These are phyloP conservation scores for Salmo trutta DNA, from an alignment of 2,797 vertebrate species.

Conservation along the genomic window DNA sequence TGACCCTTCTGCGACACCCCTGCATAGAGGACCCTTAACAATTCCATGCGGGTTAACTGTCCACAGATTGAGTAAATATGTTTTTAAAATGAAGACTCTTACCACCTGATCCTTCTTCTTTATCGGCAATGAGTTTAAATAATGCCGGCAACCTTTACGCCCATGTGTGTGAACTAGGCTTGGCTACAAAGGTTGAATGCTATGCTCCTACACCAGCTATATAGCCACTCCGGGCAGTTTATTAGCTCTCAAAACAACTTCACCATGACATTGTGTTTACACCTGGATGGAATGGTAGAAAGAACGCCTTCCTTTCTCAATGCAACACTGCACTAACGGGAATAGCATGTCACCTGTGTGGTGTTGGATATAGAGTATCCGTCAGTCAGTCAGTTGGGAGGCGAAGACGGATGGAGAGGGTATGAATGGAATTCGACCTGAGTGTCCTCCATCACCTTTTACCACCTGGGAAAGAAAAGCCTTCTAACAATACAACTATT, in stretches of 20 bases:
- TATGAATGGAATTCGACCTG: neutral
- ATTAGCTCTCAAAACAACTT: conserved; percentile 6
- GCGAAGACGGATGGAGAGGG: neutral
- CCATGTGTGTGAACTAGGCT: neutral
- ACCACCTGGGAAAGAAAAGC: neutral
- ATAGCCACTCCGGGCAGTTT: conserved; percentile 1
- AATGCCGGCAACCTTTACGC: conserved; percentile 6
- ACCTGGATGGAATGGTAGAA: neutral
- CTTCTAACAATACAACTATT: neutral
- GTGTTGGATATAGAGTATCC: neutral
- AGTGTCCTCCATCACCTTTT: neutral
- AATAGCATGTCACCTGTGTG: neutral
- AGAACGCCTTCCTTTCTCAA: neutral
- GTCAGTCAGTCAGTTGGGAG: neutral
- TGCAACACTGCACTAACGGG: neutral
- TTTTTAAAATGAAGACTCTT: conserved; percentile 24
- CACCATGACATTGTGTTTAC: neutral
- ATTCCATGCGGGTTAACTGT: neutral
- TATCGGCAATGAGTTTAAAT: conserved; percentile 32
- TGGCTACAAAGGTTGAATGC: neutral
- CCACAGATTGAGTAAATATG: conserved; percentile 26
- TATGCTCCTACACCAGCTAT: neutral
- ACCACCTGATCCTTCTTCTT: conserved; percentile 30
- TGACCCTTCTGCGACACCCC: neutral
- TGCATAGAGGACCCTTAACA: conserved; percentile 6